Evolutionary conservation across 2,888 invertebrate species (phyloP), one percentile per base, ranked within the genome.

Genomic region (Apamea epomidion): DNA sequence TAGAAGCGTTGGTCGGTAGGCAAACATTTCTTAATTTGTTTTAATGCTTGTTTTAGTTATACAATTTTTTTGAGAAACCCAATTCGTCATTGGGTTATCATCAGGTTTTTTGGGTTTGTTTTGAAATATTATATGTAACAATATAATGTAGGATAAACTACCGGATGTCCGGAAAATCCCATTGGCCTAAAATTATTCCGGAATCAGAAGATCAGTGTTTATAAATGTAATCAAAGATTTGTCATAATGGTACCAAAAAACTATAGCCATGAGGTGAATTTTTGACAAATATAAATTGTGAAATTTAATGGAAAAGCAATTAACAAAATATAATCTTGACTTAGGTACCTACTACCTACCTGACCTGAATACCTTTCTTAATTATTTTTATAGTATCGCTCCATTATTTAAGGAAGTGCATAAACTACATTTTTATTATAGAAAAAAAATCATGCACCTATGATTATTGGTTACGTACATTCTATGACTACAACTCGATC

Each of bases 401-500:
- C 51, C 7, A 48, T 29, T 58, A 69, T 71, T 18, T 48, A n/a
- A 58, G 21, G 16, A 62, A 29, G 4, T 51, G 29, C 8, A 6
- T 62, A 21, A 18, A 58, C 16, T 42, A 21, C 16, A 45, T 78
- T 42, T 51, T 16, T 62, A n/a, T 29, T 51, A 29, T 12, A 48
- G 32, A 45, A 29, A 81, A 84, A 73, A 77, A 81, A 62, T 65
- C 54, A 54, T 74, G 62, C 70, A 78, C 74, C 76, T 74, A 84
- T 77, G 84, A 84, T 85, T 87, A 93, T 91, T 92, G 92, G 93
- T 94, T 95, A 95, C 95, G 93, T 94, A 94, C 92, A 94, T 95
- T 91, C 92, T 94, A 94, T 93, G 94, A 94, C 94, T 95, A 96
- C 95, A 95, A 95, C 96, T 96, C 95, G 95, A 96, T 96, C 96